Base-by-base conservation (phyloP, 2,797 vertebrate species). In the Euphonia xanthogaster region DNA sequence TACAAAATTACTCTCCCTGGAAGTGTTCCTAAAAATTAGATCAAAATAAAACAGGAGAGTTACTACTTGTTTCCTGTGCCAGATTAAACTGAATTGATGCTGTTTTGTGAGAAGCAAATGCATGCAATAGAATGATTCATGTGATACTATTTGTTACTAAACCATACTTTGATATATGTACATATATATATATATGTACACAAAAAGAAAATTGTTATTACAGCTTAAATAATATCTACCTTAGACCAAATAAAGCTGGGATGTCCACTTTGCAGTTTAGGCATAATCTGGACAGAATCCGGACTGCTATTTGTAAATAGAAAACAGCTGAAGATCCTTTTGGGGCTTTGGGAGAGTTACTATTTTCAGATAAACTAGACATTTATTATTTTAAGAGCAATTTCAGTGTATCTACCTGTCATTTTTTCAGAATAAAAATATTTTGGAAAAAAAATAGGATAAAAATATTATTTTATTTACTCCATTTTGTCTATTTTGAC, bases 131-230 rank as follows among this genome's bases (percentile, higher is more conserved):
- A 57, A 44, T 12, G 68, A 58, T 68, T 60, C 1, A 3, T 72
- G 12, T 39, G 14, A 19, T 57, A 28, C 19, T 19, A n/a, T 28
- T 79, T 39, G 18, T 28, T 47, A 19, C 2, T n/a, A 39, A 47
- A 27, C 22, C 14, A n/a, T 39, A 37, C 13, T 20, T 24, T 55
- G 16, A 55, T 55, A 55, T 18, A 25, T 55, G 24, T 33, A 57
- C 37, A 14, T 18, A 4, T n/a, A 6, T 10, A 7, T 14, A 44
- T 39, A 31, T 22, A 7, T 2, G 1, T 4, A 27, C 2, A 58
- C 17, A 45, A 21, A 23, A 57, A 62, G 9, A 82, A 60, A 4
- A 47, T 55, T 74, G 12, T 15, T 60, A 8, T 31, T 74, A 28
- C 20, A 9, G 7, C 55, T 74, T 67, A 66, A 88, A 74, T 24